These are phyloP conservation scores for Cyprinodon brontotheroides DNA, from an alignment of 2,113 vertebrate species.

Conservation along the genomic window DNA sequence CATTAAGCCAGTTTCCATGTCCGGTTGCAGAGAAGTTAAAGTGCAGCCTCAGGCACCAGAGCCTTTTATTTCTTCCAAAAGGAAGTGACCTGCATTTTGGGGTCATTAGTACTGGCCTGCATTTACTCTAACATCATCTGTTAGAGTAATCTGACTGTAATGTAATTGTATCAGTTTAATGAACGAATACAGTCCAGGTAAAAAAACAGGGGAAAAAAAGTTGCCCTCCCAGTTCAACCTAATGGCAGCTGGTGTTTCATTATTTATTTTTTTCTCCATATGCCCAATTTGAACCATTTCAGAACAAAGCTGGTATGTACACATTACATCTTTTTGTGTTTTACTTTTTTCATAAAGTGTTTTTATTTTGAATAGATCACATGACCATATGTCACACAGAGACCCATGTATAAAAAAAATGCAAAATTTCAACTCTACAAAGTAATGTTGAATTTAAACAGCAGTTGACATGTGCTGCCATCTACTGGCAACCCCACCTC, in stretches of 20 bases:
- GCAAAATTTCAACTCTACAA: background rate
- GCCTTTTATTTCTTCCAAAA: constrained; percentile 50
- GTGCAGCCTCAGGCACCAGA: constrained; percentile 50
- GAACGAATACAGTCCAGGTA: constrained; percentile 8
- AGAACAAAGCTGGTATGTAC: background rate
- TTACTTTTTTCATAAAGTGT: background rate
- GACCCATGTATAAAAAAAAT: background rate
- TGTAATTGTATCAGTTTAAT: constrained; percentile 32
- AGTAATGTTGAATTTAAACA: background rate
- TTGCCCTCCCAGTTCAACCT: background rate
- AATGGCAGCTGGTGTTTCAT: background rate
- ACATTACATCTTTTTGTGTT: background rate
- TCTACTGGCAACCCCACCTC: constrained; percentile 59
- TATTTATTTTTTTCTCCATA: background rate
- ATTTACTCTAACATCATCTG: constrained; percentile 27
- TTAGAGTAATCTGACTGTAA: constrained; percentile 23
- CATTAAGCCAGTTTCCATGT: constrained; percentile 69
- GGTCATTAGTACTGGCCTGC: constrained; percentile 50
- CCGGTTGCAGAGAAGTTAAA: constrained; percentile 43
- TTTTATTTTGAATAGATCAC: background rate
- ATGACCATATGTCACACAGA: background rate
- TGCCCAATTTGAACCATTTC: background rate
- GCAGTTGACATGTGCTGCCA: constrained; percentile 55
- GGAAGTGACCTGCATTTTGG: constrained; percentile 68
- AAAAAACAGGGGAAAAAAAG: background rate